phyloP scores from a whole-genome alignment of 2,888 invertebrate genomes.

The Oxyteleia sp. region DNA sequence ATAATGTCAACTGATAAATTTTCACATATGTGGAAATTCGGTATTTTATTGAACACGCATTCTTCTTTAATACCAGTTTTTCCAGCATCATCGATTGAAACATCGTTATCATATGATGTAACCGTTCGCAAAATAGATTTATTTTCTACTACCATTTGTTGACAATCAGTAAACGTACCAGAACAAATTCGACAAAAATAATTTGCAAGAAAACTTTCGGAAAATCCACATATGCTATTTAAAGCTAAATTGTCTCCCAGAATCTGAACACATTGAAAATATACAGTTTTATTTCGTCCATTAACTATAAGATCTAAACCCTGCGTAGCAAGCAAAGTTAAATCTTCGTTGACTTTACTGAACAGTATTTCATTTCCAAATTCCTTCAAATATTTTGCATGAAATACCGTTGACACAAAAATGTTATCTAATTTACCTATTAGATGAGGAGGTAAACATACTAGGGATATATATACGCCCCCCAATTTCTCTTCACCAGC shows the following conservation, averaged over 20 bases:
- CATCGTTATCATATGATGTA: neutral
- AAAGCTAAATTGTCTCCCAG: constrained; percentile 27
- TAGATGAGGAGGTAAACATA: constrained; percentile 50
- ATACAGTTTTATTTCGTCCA: constrained; percentile 11
- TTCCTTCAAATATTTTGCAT: constrained; percentile 41
- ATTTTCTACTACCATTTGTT: no score
- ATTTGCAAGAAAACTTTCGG: constrained; percentile 4
- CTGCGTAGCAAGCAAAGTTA: constrained; percentile 30
- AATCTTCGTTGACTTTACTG: constrained; percentile 40
- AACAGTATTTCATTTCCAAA: constrained; percentile 47
- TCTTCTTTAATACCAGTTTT: constrained; percentile 29
- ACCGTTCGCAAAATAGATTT: no score
- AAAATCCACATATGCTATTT: constrained; percentile 28
- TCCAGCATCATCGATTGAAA: neutral
- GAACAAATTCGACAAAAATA: constrained; percentile 43
- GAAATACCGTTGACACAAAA: constrained; percentile 32
- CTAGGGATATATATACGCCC: constrained; percentile 44
- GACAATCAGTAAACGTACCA: no score
- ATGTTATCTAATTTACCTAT: constrained; percentile 31
- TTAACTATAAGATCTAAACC: neutral
- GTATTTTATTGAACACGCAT: constrained; percentile 25
- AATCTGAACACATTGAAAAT: constrained; percentile 36
- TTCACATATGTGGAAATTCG: constrained; percentile 33
- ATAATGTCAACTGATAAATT: constrained; percentile 13
- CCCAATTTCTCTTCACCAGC: constrained; percentile 57